Percentiles rank a stretch among this genome's conserved stretches.
Evolutionary conservation across 2,888 invertebrate genomes (phyloP).

Genomic region (Merodon equestris): DNA sequence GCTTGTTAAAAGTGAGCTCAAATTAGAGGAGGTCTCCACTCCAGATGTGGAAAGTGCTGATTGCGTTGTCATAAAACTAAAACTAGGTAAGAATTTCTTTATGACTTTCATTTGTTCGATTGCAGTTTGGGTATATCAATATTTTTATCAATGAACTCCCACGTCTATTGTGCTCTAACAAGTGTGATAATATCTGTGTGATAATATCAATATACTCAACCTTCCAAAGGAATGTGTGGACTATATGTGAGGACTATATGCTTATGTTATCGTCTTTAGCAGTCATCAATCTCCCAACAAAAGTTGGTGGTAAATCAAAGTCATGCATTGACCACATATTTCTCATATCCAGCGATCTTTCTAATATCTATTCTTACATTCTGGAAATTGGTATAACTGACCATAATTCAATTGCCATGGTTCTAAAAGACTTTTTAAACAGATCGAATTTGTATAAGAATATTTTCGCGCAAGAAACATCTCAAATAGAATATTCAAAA

Average conservation of each 20-base stretch:
- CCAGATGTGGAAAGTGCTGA: slow-evolving; percentile 17
- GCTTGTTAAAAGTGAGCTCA: slow-evolving; percentile 8
- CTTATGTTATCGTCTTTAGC: no score
- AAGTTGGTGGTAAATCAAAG: not conserved
- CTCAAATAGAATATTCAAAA: no score
- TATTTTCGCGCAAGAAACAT: no score
- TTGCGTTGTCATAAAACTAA: slow-evolving; percentile 13
- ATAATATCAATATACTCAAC: not conserved
- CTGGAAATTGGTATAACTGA: not conserved
- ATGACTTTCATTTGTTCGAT: slow-evolving; percentile 13
- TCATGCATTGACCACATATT: slow-evolving; percentile 3
- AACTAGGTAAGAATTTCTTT: slow-evolving; percentile 6
- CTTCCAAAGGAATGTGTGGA: not conserved
- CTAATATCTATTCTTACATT: not conserved
- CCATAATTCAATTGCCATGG: not conserved
- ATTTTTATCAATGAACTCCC: not conserved
- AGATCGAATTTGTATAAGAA: not conserved
- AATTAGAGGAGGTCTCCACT: slow-evolving; percentile 1
- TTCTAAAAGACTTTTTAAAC: not conserved
- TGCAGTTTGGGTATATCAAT: slow-evolving; percentile 11
- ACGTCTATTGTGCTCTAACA: not conserved
- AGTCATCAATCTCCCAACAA: not conserved
- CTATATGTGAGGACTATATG: no score
- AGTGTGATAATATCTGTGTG: not conserved
- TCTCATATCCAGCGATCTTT: not conserved